phyloP scores from a whole-genome alignment of 37 sponge, comb jelly and placozoan species.

The Theonella swinhoei region DNA sequence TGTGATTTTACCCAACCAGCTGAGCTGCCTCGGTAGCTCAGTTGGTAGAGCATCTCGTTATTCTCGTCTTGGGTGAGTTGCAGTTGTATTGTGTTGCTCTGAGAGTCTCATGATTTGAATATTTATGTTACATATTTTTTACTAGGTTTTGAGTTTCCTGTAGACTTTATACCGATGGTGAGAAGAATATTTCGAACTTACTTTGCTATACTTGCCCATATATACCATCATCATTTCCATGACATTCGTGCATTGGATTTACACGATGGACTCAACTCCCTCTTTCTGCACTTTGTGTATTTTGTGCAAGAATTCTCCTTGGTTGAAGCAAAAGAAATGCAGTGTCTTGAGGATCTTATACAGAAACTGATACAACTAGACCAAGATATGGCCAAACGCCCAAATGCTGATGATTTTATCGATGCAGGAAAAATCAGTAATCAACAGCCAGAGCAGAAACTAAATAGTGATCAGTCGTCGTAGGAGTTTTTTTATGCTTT shows the following conservation, averaged over 20 bases:
- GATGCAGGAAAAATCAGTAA: background rate
- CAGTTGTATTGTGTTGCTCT: no score
- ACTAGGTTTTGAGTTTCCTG: conserved; percentile 74
- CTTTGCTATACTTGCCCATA: conserved; percentile 84
- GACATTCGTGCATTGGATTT: conserved; percentile 42
- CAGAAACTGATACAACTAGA: conserved; percentile 56
- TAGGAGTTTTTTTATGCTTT: no score
- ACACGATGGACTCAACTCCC: conserved; percentile 77
- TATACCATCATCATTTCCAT: conserved; percentile 86
- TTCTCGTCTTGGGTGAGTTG: no score
- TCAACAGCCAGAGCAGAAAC: no score
- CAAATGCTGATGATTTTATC: conserved; percentile 21
- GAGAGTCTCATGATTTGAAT: no score
- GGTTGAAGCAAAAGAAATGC: conserved; percentile 72
- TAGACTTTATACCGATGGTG: conserved; percentile 68
- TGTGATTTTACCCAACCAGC: no score
- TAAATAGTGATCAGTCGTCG: no score
- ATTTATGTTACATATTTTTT: no score
- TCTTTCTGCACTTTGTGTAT: conserved; percentile 88
- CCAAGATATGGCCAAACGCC: conserved; percentile 45
- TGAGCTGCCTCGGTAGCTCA: no score
- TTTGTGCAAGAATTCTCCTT: conserved; percentile 84
- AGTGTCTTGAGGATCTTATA: conserved; percentile 74
- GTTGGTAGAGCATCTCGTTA: no score
- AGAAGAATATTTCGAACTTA: conserved; percentile 80